Evolutionary conservation across 2,113 vertebrate species (phyloP), one percentile per base, ranked within the genome.

Genomic region (Protomyctophum bolini): DNA sequence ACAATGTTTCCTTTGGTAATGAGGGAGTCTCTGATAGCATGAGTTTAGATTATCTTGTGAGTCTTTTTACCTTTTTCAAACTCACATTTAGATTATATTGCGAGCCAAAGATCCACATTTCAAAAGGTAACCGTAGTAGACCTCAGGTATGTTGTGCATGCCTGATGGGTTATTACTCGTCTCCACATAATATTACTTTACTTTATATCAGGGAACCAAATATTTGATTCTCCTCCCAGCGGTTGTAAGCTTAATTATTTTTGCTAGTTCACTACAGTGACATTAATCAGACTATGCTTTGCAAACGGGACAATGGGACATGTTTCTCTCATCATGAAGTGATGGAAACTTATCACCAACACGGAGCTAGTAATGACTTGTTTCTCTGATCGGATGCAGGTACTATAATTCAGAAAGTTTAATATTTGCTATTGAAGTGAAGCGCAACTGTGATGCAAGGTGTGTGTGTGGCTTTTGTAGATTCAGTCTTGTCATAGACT

Each of bases 401-500:
- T 21, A 21, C 21, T 21, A 21, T 21, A 21, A 21, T 21, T 21
- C 21, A 21, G 21, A 21, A 21, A 21, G 21, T 21, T 21, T 21
- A 21, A 21, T 41, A 41, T 41, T 41, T 41, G 33, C 33, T 41
- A 41, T 41, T 58, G 11, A 71, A 58, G 14, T 50, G 41, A 45
- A 1, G 1, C 12, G n/a, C 33, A 6, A 15, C 58, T 50, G n/a
- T 66, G 67, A 79, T 41, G 51, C 50, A 71, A 75, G n/a, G 63
- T 46, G 29, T 80, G 49, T 15, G 29, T 63, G 28, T 51, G 49
- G 52, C 63, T 77, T 80, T 29, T 58, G 21, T 21, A 15, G 68
- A 86, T 84, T 84, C 60, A 89, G 70, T 50, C 28, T 70, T 41
- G 52, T 41, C 63, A 8, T 60, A 12, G 41, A 6, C 49, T 50